Evolutionary conservation across 2,797 vertebrate species (phyloP).

Genomic region (Scyliorhinus canicula): DNA sequence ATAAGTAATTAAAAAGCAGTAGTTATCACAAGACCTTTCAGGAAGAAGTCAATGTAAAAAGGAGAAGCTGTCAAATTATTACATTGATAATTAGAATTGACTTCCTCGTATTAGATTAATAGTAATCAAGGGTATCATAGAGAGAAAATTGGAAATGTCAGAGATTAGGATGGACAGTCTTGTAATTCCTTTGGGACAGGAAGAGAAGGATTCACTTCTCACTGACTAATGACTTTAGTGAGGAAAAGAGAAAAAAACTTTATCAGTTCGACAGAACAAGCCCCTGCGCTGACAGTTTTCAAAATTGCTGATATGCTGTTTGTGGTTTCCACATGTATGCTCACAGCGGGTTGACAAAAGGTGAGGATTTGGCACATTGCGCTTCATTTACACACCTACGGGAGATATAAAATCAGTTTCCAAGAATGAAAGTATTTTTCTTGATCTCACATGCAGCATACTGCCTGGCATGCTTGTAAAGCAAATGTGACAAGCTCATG

Average conservation of each 20-base stretch:
- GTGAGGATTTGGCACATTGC: background rate
- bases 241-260: background rate
- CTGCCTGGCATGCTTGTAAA: background rate
- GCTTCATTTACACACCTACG: background rate
- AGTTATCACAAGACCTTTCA: background rate
- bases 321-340: background rate
- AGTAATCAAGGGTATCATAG: background rate
- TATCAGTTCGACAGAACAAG: background rate
- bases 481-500: background rate
- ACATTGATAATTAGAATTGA: slow-evolving; percentile 8
- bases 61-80: background rate
- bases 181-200: background rate
- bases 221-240: background rate
- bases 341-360: background rate
- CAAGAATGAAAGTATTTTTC: background rate
- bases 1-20: background rate
- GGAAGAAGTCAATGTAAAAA: background rate
- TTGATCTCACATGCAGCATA: background rate
- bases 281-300: background rate
- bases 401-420: background rate
- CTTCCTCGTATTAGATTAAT: background rate
- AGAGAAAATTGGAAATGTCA: slow-evolving; percentile 23
- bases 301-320: background rate
- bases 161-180: background rate
- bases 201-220: background rate